A percentile compares a stretch with the other conserved stretches of the same genome.
These are phyloP conservation scores for Campoplex capitator DNA, from an alignment of 2,888 invertebrate genomes.

Conservation along the genomic window DNA sequence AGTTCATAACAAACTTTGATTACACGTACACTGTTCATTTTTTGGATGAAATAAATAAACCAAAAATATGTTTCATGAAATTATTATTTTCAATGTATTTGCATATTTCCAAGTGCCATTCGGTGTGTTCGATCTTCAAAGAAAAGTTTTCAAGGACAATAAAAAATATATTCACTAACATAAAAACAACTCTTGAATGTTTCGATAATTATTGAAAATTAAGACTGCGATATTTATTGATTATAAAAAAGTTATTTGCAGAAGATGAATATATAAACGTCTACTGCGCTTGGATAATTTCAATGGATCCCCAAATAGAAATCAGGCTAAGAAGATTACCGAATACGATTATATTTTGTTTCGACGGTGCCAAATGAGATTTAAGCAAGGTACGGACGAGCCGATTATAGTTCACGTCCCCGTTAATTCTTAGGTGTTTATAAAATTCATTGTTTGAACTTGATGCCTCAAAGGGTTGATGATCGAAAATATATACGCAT, in stretches of 20 bases:
- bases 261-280: not conserved
- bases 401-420: slow-evolving; percentile 16
- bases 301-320: not conserved
- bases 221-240: not conserved
- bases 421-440: slow-evolving; percentile 44
- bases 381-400: slow-evolving; percentile 11
- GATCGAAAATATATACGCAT: not conserved
- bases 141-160: not conserved
- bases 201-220: not conserved
- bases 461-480: slow-evolving; percentile 14
- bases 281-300: not conserved
- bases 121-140: not conserved
- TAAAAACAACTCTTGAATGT: not conserved
- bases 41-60: not conserved
- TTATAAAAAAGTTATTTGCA: not conserved
- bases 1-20: not conserved
- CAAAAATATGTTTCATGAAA: not conserved
- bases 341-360: slow-evolving; percentile 31
- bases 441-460: slow-evolving; percentile 32
- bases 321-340: not conserved
- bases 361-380: slow-evolving; percentile 50
- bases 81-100: not conserved
- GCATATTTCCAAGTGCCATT: not conserved
- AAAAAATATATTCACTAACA: not conserved
- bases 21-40: not conserved